Percentiles rank a stretch among this genome's conserved stretches.
These are phyloP conservation scores for Labeo rohita DNA, from an alignment of 2,113 vertebrate species.

Conservation along the genomic window DNA sequence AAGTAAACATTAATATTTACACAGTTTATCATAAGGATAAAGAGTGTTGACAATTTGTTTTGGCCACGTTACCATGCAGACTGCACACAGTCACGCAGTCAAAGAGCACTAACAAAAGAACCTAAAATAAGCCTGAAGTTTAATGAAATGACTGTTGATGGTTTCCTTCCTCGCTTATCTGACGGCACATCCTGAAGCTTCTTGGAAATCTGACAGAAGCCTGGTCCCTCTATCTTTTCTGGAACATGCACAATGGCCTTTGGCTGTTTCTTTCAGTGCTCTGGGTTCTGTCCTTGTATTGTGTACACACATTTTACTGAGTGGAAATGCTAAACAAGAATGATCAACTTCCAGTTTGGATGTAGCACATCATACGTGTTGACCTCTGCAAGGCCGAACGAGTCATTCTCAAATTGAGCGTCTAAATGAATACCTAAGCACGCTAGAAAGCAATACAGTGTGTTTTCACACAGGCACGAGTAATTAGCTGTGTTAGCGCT, in stretches of 20 bases:
- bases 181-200: constrained; percentile 32
- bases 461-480: background rate
- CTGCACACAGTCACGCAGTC: constrained; percentile 20
- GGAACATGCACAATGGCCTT: constrained; percentile 12
- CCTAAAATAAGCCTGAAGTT: constrained; percentile 31
- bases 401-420: background rate
- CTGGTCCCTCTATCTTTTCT: constrained; percentile 21
- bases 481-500: background rate
- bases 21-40: background rate
- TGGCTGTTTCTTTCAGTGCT: background rate
- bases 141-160: constrained; percentile 30
- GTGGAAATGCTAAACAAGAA: background rate
- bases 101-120: constrained; percentile 43
- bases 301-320: background rate
- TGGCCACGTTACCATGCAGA: constrained; percentile 8
- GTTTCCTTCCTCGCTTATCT: constrained; percentile 42
- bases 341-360: background rate
- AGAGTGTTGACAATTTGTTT: background rate
- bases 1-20: background rate
- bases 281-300: background rate
- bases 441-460: background rate
- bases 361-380: background rate
- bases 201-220: constrained; percentile 13
- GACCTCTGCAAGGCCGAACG: background rate
- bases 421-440: background rate